A percentile compares a stretch with the other conserved stretches of the same genome.
Conservation (phyloP, 1,140 invertebrate species). For the Temnothorax nylanderi region DNA sequence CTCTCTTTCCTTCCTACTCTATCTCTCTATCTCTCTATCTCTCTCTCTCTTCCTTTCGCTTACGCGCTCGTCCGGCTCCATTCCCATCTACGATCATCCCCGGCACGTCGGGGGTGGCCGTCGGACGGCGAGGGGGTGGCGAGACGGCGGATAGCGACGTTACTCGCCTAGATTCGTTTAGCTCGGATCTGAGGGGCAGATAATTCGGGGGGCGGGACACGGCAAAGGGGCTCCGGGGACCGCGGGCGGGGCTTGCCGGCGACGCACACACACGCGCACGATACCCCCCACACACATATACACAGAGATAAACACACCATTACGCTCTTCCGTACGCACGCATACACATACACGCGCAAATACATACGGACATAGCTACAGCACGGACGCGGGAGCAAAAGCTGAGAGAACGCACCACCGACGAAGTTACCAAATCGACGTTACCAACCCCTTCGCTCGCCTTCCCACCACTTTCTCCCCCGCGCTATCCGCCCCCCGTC, state of each 20-base stretch:
- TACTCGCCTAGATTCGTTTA: slow-evolving; percentile 72
- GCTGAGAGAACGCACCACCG: slow-evolving; percentile 54
- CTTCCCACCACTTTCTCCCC: background rate
- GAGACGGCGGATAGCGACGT: slow-evolving; percentile 65
- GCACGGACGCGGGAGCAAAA: slow-evolving; percentile 31
- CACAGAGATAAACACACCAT: background rate
- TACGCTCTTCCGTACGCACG: slow-evolving; percentile 7
- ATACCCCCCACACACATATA: background rate
- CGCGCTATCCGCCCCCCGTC: slow-evolving; percentile 2
- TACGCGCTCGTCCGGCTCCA: slow-evolving; percentile 23
- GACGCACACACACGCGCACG: slow-evolving; percentile 60
- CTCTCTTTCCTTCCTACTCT: background rate
- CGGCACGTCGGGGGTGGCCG: slow-evolving; percentile 54
- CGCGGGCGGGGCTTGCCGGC: slow-evolving; percentile 74
- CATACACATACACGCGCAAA: background rate
- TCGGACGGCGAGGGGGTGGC: slow-evolving; percentile 38
- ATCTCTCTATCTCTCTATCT: background rate
- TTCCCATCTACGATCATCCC: slow-evolving; percentile 53
- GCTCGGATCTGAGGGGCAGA: slow-evolving; percentile 72
- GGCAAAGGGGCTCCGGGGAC: slow-evolving; percentile 59
- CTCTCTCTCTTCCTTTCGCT: slow-evolving; percentile 18
- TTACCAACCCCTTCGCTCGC: slow-evolving; percentile 63
- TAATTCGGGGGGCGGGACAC: slow-evolving; percentile 78
- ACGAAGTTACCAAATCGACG: slow-evolving; percentile 50
- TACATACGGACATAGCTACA: background rate